Percentiles rank a stretch among this genome's conserved stretches.
Evolutionary conservation across 2,888 invertebrate species (phyloP).

Genomic region (Steromphala cineraria): DNA sequence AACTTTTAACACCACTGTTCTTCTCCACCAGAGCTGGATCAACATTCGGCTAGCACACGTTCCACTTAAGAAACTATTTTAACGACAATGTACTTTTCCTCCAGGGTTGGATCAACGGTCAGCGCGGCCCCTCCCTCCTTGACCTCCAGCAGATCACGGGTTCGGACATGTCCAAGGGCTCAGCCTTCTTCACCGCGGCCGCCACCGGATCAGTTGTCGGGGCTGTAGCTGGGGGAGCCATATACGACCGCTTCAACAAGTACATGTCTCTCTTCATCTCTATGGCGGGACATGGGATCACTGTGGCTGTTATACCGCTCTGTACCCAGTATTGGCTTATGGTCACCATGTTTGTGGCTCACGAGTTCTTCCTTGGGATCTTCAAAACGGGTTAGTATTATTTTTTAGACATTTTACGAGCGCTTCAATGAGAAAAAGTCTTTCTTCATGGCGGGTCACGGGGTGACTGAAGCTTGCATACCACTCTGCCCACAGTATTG

Average conservation of each 20-base stretch:
- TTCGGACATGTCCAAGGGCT: conserved; percentile 31
- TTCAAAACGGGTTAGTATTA: not conserved
- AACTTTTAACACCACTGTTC: not conserved
- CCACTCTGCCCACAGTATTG: too few species aligned
- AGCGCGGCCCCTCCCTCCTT: conserved; percentile 37
- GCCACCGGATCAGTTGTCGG: conserved; percentile 28
- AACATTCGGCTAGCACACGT: too few species aligned
- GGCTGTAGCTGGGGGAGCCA: not conserved
- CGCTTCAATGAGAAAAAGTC: too few species aligned
- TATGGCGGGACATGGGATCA: not conserved
- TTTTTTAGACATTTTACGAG: not conserved
- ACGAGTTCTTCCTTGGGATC: not conserved
- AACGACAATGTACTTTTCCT: not conserved
- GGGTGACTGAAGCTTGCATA: too few species aligned
- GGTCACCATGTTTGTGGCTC: not conserved
- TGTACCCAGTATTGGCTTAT: not conserved
- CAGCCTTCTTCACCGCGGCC: conserved; percentile 41
- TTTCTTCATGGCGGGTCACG: too few species aligned
- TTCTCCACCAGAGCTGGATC: too few species aligned
- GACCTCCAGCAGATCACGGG: conserved; percentile 37
- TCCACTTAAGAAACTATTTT: too few species aligned
- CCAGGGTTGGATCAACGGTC: conserved; percentile 29
- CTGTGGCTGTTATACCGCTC: not conserved
- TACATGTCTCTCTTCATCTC: not conserved
- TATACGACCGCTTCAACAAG: conserved; percentile 6